Base-by-base conservation (phyloP, 1,140 invertebrate genomes). In the Holcopasites calliopsidis region DNA sequence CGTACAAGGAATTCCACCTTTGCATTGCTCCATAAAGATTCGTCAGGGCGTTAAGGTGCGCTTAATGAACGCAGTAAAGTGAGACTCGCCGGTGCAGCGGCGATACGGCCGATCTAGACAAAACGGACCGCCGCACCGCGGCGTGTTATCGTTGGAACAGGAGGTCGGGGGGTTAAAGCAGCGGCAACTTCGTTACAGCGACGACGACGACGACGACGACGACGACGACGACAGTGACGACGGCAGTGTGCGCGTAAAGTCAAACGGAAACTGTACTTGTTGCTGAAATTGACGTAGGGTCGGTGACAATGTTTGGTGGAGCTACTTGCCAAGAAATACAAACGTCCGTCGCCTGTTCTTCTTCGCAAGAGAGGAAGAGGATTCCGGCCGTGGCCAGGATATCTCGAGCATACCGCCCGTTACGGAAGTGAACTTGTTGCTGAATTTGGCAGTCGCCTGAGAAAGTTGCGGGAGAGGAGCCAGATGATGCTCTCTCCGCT, bases 341-440 rank as follows among this genome's bases (percentile, higher is more conserved):
- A 58, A 16, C 54, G 62, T 38, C 47, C 35, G 16, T 52, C 49
- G 49, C 18, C 18, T 28, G 5, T 52, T 52, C 57, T 31, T 18
- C n/a, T 18, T 7, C 8, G 13, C 28, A 2, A 16, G n/a, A 16
- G n/a, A 44, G 7, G 21, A 8, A n/a, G 10, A 33, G n/a, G 26
- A n/a, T 18, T n/a, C 10, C 33, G 33, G 3, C 28, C 33, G 54
- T 47, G 54, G 55, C 42, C 31, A 49, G 8, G 28, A 49, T 52
- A 33, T 61, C 57, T 38, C 57, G 13, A 18, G 42, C 3, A 18
- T 42, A 0, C 21, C 4, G 33, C n/a, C 28, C 44, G 40, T 64
- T 42, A 62, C 21, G 52, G 72, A 66, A 66, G 64, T 28, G 50
- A 68, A 75, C 72, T 75, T 75, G 72, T 75, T 75, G 72, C 72